phyloP scores from a whole-genome alignment of 2,113 vertebrate species.

The Pimephales promelas region DNA sequence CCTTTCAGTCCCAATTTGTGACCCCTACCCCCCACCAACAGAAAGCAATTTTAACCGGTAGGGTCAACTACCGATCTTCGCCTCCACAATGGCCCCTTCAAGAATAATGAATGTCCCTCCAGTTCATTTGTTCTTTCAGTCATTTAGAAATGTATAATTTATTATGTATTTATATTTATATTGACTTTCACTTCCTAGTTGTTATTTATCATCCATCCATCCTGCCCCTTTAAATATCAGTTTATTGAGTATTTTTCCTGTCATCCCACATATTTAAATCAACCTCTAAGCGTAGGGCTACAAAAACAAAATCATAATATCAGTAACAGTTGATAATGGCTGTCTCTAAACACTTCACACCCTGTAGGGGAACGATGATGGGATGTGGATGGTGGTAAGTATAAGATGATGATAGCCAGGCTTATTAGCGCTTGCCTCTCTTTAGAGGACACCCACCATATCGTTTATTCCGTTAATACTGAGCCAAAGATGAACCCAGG shows the following conservation, averaged over 20 bases:
- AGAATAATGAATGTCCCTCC: too few relatives aligned
- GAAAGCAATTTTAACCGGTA: too few relatives aligned
- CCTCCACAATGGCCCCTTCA: too few relatives aligned
- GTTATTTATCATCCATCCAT: too few relatives aligned
- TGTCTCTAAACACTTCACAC: background rate
- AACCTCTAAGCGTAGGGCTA: background rate
- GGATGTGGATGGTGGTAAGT: background rate
- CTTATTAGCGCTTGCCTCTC: constrained; percentile 50
- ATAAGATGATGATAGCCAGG: constrained; percentile 14
- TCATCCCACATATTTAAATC: background rate
- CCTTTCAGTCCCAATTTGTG: too few relatives aligned
- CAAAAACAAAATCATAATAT: background rate
- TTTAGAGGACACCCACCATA: constrained; percentile 67
- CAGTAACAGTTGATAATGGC: constrained; percentile 16
- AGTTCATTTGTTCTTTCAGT: too few relatives aligned
- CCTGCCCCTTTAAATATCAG: background rate
- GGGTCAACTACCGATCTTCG: too few relatives aligned
- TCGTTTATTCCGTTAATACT: constrained; percentile 23
- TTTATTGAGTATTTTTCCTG: background rate
- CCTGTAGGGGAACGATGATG: background rate
- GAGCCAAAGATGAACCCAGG: constrained; percentile 4
- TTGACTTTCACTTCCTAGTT: too few relatives aligned
- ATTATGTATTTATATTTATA: too few relatives aligned
- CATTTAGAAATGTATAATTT: too few relatives aligned
- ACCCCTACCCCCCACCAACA: too few relatives aligned